Evolutionary conservation across 2,888 invertebrate species (phyloP).

Genomic region (Phaonia tiefii): DNA sequence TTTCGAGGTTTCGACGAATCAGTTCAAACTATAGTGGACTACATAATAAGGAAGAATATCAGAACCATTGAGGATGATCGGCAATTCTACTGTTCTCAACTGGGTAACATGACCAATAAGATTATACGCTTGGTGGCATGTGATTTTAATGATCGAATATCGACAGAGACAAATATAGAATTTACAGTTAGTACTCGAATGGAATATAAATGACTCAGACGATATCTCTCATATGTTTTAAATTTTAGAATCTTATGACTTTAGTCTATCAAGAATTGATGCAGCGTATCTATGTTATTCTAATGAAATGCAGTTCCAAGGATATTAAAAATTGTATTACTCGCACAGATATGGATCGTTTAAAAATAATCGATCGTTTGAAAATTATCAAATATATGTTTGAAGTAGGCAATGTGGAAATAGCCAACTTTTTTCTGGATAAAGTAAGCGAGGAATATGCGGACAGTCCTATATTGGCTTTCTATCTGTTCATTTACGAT

Average conservation of each 20-base stretch:
- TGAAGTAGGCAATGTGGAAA: conserved; percentile 58
- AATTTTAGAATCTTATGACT: conserved; percentile 65
- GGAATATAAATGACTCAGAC: too few species aligned
- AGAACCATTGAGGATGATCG: conserved; percentile 60
- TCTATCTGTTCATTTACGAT: conserved; percentile 70
- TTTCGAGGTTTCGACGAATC: conserved; percentile 62
- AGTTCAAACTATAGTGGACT: conserved; percentile 55
- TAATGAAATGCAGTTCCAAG: conserved; percentile 46
- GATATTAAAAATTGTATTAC: conserved; percentile 37
- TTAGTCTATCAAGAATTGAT: conserved; percentile 65
- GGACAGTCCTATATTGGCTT: conserved; percentile 67
- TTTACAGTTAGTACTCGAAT: conserved; percentile 66
- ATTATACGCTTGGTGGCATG: conserved; percentile 71
- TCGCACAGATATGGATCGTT: not conserved
- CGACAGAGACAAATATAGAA: conserved; percentile 74
- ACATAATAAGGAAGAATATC: conserved; percentile 60
- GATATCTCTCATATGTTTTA: not conserved
- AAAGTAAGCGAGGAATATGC: conserved; percentile 42
- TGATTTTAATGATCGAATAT: conserved; percentile 73
- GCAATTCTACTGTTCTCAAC: conserved; percentile 71
- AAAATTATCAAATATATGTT: conserved; percentile 54
- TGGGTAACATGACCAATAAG: conserved; percentile 71
- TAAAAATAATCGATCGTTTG: conserved; percentile 44
- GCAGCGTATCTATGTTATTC: conserved; percentile 45
- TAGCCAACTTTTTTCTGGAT: conserved; percentile 52